These are phyloP conservation scores for Helicoverpa assulta DNA, from an alignment of 2,888 invertebrate species.

Conservation along the genomic window DNA sequence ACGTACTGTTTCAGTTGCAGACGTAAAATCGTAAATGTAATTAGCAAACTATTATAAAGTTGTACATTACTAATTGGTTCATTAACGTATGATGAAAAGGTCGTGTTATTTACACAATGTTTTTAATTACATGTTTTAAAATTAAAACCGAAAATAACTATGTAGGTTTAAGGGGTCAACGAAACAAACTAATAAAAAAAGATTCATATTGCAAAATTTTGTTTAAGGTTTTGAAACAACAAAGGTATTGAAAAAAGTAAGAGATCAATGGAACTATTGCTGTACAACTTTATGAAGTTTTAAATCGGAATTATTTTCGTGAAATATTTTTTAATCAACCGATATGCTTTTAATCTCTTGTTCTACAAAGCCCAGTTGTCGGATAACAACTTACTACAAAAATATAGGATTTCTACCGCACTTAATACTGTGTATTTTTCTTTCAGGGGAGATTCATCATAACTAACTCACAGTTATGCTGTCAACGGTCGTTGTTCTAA, in stretches of 20 bases:
- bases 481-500: slow-evolving; percentile 29
- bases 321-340: too few relatives aligned
- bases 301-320: too few relatives aligned
- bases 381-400: too few relatives aligned
- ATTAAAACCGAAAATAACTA: slow-evolving; percentile 5
- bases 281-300: too few relatives aligned
- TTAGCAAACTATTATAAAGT: slow-evolving; percentile 30
- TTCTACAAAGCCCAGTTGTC: too few relatives aligned
- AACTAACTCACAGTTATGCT: slow-evolving; percentile 31
- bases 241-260: too few relatives aligned
- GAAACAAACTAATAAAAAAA: slow-evolving; percentile 7
- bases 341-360: too few relatives aligned
- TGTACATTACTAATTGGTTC: slow-evolving; percentile 28
- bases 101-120: slow-evolving; percentile 23
- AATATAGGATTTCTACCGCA: too few relatives aligned
- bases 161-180: background rate
- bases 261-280: too few relatives aligned
- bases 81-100: slow-evolving; percentile 37
- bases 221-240: too few relatives aligned
- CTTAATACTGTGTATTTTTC: slow-evolving; percentile 24
- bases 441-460: slow-evolving; percentile 69
- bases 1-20: slow-evolving; percentile 6
- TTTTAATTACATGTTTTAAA: slow-evolving; percentile 7
- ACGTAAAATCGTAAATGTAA: slow-evolving; percentile 36
- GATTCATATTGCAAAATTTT: background rate